Evolutionary conservation across 1,140 invertebrate species (phyloP).

Genomic region (Elysia chlorotica): DNA sequence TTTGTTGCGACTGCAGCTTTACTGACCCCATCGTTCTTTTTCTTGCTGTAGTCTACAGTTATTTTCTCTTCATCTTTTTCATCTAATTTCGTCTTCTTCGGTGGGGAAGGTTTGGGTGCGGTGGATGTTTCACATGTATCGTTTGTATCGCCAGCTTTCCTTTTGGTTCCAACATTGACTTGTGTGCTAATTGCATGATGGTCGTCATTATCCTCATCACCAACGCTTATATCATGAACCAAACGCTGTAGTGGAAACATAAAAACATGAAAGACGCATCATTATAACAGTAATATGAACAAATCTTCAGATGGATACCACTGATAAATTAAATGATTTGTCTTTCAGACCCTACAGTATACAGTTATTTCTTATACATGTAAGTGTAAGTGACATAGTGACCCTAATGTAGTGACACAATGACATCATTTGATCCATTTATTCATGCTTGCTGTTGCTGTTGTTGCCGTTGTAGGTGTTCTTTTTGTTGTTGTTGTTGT

Average conservation of each 20-base stretch:
- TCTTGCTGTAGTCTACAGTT: neutral
- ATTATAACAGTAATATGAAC: neutral
- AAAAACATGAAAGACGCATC: neutral
- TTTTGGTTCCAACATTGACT: slow-evolving; percentile 15
- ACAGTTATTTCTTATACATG: neutral
- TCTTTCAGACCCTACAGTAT: neutral
- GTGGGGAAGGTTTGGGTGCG: neutral
- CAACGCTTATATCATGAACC: slow-evolving; percentile 20
- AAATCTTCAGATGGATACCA: neutral
- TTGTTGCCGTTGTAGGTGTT: too few relatives aligned
- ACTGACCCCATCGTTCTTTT: neutral
- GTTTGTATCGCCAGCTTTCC: slow-evolving; percentile 15
- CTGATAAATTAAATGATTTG: neutral
- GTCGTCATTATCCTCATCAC: slow-evolving; percentile 18
- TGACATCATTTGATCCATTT: neutral
- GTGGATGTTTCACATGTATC: neutral
- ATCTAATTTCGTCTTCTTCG: slow-evolving; percentile 1
- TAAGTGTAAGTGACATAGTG: neutral
- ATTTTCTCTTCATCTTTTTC: slow-evolving; percentile 3
- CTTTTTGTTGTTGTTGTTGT: too few relatives aligned
- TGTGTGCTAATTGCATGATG: neutral
- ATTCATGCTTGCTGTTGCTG: too few relatives aligned
- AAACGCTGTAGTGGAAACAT: slow-evolving; percentile 9
- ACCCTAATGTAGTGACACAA: neutral
- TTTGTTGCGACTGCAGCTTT: slow-evolving; percentile 4